phyloP scores from a whole-genome alignment of 2,797 vertebrate genomes.

The Clarias laeviceps region DNA sequence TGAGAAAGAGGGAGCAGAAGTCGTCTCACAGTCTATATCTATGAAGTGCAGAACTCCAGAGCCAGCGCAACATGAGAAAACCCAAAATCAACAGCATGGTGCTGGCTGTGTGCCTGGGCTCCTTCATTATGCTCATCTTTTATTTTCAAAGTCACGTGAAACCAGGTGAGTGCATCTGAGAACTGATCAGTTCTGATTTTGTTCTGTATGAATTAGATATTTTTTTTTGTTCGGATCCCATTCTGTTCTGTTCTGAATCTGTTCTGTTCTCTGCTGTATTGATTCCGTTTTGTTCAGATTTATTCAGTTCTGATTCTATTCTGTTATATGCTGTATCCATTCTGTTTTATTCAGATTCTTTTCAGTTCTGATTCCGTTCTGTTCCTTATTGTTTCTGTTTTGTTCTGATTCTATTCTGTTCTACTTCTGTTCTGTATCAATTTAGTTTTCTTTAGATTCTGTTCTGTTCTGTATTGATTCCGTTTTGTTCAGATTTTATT shows the following conservation, averaged over 20 bases:
- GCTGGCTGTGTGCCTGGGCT: constrained; percentile 78
- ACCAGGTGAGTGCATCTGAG: constrained; percentile 73
- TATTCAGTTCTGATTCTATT: not conserved
- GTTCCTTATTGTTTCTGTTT: not conserved
- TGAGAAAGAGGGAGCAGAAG: not conserved
- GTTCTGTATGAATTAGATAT: not conserved
- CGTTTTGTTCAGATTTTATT: not conserved
- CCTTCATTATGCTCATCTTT: constrained; percentile 78
- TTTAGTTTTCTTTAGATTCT: not conserved
- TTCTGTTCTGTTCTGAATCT: not conserved
- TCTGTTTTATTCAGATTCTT: not conserved
- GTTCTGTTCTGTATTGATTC: not conserved
- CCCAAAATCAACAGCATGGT: constrained; percentile 71
- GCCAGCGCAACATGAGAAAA: constrained; percentile 77
- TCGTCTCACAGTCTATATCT: not conserved
- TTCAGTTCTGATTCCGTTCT: too few relatives aligned
- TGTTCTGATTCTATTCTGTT: not conserved
- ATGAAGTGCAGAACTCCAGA: constrained; percentile 24
- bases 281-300: not conserved
- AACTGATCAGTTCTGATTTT: not conserved
- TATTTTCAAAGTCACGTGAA: constrained; percentile 81
- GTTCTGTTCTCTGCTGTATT: not conserved
- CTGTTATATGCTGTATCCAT: not conserved
- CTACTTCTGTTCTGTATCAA: not conserved
- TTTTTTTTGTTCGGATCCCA: not conserved